Percentiles rank a stretch among this genome's conserved stretches.
These are phyloP conservation scores for Hyla sarda DNA, from an alignment of 2,113 vertebrate genomes.

Conservation along the genomic window DNA sequence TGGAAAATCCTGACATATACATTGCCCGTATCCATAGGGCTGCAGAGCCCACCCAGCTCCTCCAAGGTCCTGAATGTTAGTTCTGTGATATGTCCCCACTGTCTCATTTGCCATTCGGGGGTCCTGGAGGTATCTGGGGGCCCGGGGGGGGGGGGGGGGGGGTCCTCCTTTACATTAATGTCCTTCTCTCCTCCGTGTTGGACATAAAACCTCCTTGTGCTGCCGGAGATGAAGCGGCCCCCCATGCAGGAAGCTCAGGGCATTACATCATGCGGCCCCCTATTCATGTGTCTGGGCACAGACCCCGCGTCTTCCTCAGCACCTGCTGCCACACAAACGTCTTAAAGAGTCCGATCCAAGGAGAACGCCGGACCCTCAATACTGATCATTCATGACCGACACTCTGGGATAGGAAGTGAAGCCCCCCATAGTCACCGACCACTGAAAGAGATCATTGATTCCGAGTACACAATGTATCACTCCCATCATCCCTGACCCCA, in stretches of 20 bases:
- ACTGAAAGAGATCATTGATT: background rate
- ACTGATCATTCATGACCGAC: background rate
- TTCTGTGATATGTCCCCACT: too few relatives aligned
- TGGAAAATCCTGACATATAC: too few relatives aligned
- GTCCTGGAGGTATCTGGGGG: too few relatives aligned
- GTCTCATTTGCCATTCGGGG: too few relatives aligned
- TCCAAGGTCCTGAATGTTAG: too few relatives aligned
- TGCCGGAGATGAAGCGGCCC: background rate
- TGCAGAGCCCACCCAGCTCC: too few relatives aligned
- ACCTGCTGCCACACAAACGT: slow-evolving; percentile 39
- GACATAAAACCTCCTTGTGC: background rate
- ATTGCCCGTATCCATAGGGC: too few relatives aligned
- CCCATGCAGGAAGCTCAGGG: background rate
- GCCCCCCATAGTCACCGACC: background rate
- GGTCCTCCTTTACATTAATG: too few relatives aligned
- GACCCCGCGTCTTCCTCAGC: background rate
- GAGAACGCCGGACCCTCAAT: background rate
- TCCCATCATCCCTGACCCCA: background rate
- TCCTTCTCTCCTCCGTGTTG: background rate
- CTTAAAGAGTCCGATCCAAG: background rate
- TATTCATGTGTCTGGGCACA: background rate
- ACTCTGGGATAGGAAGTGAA: background rate
- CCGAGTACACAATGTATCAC: background rate
- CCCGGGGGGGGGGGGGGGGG: too few relatives aligned
- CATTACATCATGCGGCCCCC: background rate